Percentiles rank a stretch among this genome's conserved stretches.
Evolutionary conservation across 2,888 invertebrate genomes (phyloP).

Genomic region (Ypsolopha sequella): DNA sequence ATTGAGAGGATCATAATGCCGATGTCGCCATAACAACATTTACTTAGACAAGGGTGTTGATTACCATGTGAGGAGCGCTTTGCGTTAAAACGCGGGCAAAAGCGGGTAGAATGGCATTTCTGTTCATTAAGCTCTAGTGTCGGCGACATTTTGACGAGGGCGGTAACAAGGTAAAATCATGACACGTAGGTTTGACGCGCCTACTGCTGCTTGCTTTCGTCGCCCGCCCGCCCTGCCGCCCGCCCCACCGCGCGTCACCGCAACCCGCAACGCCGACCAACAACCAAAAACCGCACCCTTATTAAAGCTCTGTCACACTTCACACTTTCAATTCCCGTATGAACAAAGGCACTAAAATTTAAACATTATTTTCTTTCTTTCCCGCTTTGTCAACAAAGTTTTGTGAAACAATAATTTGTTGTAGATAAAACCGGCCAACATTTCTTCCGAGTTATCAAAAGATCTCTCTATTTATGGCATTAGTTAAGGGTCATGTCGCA

Average conservation of each 20-base stretch:
- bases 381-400: not conserved
- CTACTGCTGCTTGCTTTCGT: not conserved
- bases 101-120: constrained; percentile 17
- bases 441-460: not conserved
- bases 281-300: not conserved
- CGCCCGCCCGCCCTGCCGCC: not conserved
- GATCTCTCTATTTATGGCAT: not conserved
- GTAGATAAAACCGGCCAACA: not conserved
- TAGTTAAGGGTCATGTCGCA: not conserved
- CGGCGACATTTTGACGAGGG: constrained; percentile 35
- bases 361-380: no score
- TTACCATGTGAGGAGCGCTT: constrained; percentile 1
- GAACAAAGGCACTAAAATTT: not conserved
- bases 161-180: constrained; percentile 33
- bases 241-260: not conserved
- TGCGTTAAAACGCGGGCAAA: constrained; percentile 5
- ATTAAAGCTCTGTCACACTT: not conserved
- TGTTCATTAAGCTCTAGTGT: constrained; percentile 39
- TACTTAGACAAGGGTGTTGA: constrained; percentile 2
- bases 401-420: no score
- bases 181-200: constrained; percentile 19
- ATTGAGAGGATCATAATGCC: not conserved
- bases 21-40: not conserved
- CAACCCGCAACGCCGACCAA: not conserved
- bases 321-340: not conserved